Evolutionary conservation across 2,888 invertebrate genomes (phyloP).

Genomic region (Tachina fera): DNA sequence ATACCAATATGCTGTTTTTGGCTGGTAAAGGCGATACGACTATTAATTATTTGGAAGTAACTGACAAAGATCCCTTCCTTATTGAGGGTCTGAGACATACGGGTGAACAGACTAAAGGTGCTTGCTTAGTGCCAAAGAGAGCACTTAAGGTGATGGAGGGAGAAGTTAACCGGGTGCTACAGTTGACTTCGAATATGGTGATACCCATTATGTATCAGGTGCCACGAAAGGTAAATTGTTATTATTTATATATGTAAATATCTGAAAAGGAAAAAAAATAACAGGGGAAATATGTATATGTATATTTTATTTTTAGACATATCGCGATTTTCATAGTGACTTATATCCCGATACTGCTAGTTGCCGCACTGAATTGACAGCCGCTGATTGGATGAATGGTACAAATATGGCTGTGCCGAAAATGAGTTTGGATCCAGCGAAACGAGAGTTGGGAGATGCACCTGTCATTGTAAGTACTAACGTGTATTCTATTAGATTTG

Average conservation of each 20-base stretch:
- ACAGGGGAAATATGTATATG: neutral
- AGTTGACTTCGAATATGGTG: constrained; percentile 92
- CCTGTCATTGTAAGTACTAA: constrained; percentile 85
- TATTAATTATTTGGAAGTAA: constrained; percentile 94
- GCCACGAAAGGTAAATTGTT: constrained; percentile 89
- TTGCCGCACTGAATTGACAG: constrained; percentile 90
- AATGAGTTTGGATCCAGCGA: constrained; percentile 92
- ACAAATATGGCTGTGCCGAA: constrained; percentile 89
- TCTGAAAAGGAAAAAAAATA: too few species aligned
- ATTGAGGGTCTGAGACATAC: constrained; percentile 94
- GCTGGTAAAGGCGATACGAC: constrained; percentile 97
- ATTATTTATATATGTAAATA: neutral
- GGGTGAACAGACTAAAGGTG: constrained; percentile 97
- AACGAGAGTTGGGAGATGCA: constrained; percentile 86
- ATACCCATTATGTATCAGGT: constrained; percentile 98
- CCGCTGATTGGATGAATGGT: constrained; percentile 92
- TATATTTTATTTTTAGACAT: constrained; percentile 86
- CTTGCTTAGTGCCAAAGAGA: constrained; percentile 95
- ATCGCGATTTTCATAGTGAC: constrained; percentile 97
- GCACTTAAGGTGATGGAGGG: constrained; percentile 98
- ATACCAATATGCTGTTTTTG: constrained; percentile 97
- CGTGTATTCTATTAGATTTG: neutral
- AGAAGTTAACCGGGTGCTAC: constrained; percentile 95
- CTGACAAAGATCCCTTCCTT: constrained; percentile 94
- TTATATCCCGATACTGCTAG: constrained; percentile 96